These are phyloP conservation scores for Hydropsyche betteni DNA, from an alignment of 2,888 invertebrate genomes.

Conservation along the genomic window DNA sequence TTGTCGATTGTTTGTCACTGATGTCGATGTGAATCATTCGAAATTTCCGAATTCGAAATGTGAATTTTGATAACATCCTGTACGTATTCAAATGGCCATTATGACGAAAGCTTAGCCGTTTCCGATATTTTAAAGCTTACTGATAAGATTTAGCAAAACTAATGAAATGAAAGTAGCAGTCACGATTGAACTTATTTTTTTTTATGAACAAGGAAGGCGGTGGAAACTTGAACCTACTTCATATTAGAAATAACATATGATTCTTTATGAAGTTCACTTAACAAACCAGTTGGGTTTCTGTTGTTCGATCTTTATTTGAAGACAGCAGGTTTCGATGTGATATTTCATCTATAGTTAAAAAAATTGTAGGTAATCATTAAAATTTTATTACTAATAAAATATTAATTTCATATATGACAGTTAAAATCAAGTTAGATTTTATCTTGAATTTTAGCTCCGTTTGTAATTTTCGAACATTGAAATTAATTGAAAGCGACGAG, in stretches of 20 bases:
- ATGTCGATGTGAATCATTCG: no score
- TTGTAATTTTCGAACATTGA: no score
- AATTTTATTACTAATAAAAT: no score
- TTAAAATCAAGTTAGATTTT: no score
- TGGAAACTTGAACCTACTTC: neutral
- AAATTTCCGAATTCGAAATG: neutral
- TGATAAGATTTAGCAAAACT: neutral
- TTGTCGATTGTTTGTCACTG: no score
- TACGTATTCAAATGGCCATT: no score
- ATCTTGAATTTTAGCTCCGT: no score
- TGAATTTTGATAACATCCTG: neutral
- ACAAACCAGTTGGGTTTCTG: conserved; percentile 10
- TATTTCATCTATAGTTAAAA: no score
- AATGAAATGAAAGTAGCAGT: neutral
- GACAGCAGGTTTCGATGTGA: no score
- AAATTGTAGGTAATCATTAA: no score
- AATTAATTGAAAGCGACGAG: no score
- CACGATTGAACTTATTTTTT: conserved; percentile 9
- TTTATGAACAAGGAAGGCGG: neutral
- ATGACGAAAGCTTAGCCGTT: neutral
- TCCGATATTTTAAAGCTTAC: neutral
- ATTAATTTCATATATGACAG: no score
- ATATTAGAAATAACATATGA: neutral
- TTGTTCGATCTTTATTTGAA: neutral
- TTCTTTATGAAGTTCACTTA: conserved; percentile 10